Percentiles rank a stretch among this genome's conserved stretches.
Conservation (phyloP, 2,797 vertebrate species). For the Chanos chanos region DNA sequence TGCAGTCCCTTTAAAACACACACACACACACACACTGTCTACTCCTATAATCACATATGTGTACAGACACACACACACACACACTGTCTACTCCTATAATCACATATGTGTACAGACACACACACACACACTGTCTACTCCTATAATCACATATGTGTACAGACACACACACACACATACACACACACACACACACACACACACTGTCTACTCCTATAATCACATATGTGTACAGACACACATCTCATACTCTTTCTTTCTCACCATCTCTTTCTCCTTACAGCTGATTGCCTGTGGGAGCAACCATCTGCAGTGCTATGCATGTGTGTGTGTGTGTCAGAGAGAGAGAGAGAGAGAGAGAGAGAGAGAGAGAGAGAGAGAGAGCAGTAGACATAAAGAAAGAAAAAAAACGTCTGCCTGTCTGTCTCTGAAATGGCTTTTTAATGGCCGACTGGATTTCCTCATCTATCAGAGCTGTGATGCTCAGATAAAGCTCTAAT, state of each 20-base stretch:
- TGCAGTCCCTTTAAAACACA: neutral
- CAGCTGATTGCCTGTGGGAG: too few species aligned
- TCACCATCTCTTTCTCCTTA: neutral
- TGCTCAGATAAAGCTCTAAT: conserved; percentile 49
- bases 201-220: conserved; percentile 53
- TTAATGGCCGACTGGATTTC: conserved; percentile 78
- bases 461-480: conserved; percentile 72
- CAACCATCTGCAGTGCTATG: too few species aligned
- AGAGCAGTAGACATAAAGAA: conserved; percentile 44
- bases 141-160: neutral
- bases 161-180: conserved; percentile 7
- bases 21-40: conserved; percentile 10
- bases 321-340: too few species aligned
- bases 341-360: too few species aligned
- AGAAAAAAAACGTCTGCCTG: conserved; percentile 60
- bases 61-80: neutral
- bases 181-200: conserved; percentile 36
- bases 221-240: neutral
- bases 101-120: neutral
- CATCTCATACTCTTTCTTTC: too few species aligned
- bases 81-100: too few species aligned
- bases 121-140: neutral
- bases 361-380: too few species aligned
- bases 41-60: conserved; percentile 3
- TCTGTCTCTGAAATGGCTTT: conserved; percentile 84